A percentile compares a stretch with the other conserved stretches of the same genome.
Evolutionary conservation across 2,797 vertebrate genomes (phyloP).

Genomic region (Brachyalestes nurse): DNA sequence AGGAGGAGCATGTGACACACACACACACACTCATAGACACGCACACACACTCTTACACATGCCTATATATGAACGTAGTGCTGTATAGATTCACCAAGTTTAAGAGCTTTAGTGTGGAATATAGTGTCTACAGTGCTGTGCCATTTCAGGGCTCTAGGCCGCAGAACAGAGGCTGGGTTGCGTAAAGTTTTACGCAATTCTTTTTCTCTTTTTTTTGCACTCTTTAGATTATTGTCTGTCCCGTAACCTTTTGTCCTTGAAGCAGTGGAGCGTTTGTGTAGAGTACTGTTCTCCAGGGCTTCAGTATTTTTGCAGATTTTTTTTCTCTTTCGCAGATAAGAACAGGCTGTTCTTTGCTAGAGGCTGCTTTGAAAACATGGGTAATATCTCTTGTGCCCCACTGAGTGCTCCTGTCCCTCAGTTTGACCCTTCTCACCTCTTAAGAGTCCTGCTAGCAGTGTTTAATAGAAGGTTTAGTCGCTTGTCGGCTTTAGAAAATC

Average conservation of each 20-base stretch:
- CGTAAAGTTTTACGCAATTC: conserved; percentile 31
- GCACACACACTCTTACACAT: conserved; percentile 34
- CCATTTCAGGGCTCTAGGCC: conserved; percentile 42
- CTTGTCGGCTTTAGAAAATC: conserved; percentile 12
- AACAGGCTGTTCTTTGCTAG: conserved; percentile 62
- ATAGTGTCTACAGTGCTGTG: background rate
- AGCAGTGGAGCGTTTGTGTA: conserved; percentile 60
- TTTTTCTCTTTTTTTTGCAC: background rate
- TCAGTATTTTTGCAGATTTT: conserved; percentile 71
- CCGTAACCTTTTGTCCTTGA: conserved; percentile 79
- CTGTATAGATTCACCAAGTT: conserved; percentile 38
- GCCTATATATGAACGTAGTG: conserved; percentile 63
- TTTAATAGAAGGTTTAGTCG: conserved; percentile 23
- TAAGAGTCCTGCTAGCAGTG: conserved; percentile 22
- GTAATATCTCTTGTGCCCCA: conserved; percentile 59
- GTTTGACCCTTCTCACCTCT: conserved; percentile 52
- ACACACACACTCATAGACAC: conserved; percentile 49
- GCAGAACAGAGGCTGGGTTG: conserved; percentile 7
- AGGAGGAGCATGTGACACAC: conserved; percentile 61
- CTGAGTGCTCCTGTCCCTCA: conserved; percentile 53
- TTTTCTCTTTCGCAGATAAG: conserved; percentile 61
- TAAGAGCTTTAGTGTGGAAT: conserved; percentile 42
- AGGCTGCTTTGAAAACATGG: conserved; percentile 61
- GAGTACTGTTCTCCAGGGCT: conserved; percentile 56
- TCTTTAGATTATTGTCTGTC: conserved; percentile 55